Base-by-base conservation (phyloP, 2,797 vertebrate genomes). In the Thaleichthys pacificus region DNA sequence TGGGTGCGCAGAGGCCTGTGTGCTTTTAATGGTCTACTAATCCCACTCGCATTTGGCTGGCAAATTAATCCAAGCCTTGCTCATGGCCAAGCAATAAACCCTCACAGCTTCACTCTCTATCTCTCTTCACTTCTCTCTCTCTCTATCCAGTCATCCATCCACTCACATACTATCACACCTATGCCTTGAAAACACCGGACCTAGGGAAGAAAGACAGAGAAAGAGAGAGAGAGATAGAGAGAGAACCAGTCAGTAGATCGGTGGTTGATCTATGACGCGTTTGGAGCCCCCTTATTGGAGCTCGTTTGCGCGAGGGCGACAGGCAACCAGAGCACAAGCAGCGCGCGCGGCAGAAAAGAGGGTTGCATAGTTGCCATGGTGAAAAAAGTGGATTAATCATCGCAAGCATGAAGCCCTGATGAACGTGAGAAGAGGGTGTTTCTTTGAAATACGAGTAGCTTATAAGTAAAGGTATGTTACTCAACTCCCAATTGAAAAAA, bases 21-120 rank as follows among this genome's bases (percentile, higher is more conserved):
- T 70, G 80, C 89, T 90, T 90, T 92, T 92, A 92, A 91, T 92
- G 90, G 91, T 84, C 75, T 71, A 80, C 91, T 93, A 94, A 93
- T 93, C 91, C 88, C 82, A 88, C 87, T 88, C 85, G 89, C 91
- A 90, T 88, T 93, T 92, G 91, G 90, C 88, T 81, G 86, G 88
- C 79, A 85, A 89, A 89, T 92, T 92, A 93, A 93, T 93, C 92
- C 91, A 87, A 90, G 82, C 85, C 87, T 84, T 81, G 84, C 71
- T 88, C 85, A 82, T 81, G 80, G 82, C 82, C 82, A 82, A 90
- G 88, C 83, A 75, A 85, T 87, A 91, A 85, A 72, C 71, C 85
- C 76, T 73, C 69, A 21, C 7, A 8, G 79, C 70, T 57, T 38
- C 80, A 76, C 86, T 82, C 77, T 81, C 76, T 86, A 77, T 86